A percentile compares a stretch with the other conserved stretches of the same genome.
Evolutionary conservation across 2,797 vertebrate genomes (phyloP).

Genomic region (Pseudopleuronectes americanus): DNA sequence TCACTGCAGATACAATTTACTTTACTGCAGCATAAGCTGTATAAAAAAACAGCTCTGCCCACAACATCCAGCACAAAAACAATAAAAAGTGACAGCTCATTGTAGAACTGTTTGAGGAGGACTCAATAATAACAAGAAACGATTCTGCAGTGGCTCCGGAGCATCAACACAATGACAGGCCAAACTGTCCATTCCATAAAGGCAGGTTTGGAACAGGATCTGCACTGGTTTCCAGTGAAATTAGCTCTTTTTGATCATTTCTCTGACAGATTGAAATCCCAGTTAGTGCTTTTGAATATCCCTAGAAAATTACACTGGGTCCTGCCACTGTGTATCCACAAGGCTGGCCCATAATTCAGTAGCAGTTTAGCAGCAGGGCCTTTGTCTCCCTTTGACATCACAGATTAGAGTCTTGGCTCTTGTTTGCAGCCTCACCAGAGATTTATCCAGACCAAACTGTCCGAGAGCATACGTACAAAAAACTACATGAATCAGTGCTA

Average conservation of each 20-base stretch:
- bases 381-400: constrained; percentile 69
- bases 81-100: too few species aligned
- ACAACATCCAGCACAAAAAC: too few species aligned
- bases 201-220: neutral
- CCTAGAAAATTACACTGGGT: constrained; percentile 23
- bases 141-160: too few species aligned
- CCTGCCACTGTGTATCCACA: constrained; percentile 41
- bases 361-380: constrained; percentile 62
- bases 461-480: constrained; percentile 49
- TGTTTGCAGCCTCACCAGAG: constrained; percentile 60
- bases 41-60: too few species aligned
- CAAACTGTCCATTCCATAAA: too few species aligned
- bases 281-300: constrained; percentile 35
- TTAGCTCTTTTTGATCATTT: constrained; percentile 11
- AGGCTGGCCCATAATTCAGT: constrained; percentile 56
- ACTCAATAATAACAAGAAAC: too few species aligned
- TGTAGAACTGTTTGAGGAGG: too few species aligned
- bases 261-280: constrained; percentile 20
- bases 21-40: too few species aligned
- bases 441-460: constrained; percentile 60
- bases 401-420: constrained; percentile 73
- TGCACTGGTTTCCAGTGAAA: constrained; percentile 5
- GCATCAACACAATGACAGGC: too few species aligned
- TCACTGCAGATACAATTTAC: too few species aligned
- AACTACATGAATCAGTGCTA: constrained; percentile 30